Evolutionary conservation across 2,888 invertebrate genomes (phyloP).

Genomic region (Piscicola geometra): DNA sequence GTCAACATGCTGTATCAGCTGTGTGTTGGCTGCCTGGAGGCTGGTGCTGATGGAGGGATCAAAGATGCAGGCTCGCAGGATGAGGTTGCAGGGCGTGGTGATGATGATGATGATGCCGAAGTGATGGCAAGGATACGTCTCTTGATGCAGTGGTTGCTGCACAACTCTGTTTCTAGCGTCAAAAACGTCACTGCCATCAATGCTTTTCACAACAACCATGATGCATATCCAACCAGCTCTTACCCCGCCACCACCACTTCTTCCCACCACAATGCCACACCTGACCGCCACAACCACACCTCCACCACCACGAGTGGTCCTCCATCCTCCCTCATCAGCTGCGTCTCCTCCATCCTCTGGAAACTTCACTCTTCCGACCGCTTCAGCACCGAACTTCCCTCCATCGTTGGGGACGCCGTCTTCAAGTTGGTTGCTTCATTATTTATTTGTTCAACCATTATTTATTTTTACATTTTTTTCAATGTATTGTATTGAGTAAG

Average conservation of each 20-base stretch:
- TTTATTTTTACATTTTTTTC: no score
- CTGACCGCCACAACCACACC: background rate
- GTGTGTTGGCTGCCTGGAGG: slow-evolving; percentile 60
- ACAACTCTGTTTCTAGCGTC: no score
- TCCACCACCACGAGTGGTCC: slow-evolving; percentile 47
- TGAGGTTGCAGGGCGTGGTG: background rate
- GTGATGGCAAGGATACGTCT: background rate
- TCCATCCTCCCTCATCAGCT: slow-evolving; percentile 60
- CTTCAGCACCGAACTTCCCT: slow-evolving; percentile 67
- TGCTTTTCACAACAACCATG: no score
- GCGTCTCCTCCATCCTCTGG: slow-evolving; percentile 77
- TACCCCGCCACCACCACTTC: background rate
- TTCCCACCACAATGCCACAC: background rate
- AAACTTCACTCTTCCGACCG: slow-evolving; percentile 55
- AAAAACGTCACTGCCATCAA: no score
- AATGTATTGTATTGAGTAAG: no score
- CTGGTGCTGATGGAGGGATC: no score
- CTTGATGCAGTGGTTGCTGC: background rate
- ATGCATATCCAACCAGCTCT: no score
- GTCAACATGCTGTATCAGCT: slow-evolving; percentile 77
- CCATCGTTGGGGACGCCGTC: slow-evolving; percentile 45
- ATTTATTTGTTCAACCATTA: slow-evolving; percentile 4
- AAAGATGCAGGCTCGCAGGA: background rate
- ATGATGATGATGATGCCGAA: background rate
- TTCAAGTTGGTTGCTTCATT: background rate